Base-by-base conservation (phyloP, 2,888 invertebrate species). In the Ochropleura plecta region DNA sequence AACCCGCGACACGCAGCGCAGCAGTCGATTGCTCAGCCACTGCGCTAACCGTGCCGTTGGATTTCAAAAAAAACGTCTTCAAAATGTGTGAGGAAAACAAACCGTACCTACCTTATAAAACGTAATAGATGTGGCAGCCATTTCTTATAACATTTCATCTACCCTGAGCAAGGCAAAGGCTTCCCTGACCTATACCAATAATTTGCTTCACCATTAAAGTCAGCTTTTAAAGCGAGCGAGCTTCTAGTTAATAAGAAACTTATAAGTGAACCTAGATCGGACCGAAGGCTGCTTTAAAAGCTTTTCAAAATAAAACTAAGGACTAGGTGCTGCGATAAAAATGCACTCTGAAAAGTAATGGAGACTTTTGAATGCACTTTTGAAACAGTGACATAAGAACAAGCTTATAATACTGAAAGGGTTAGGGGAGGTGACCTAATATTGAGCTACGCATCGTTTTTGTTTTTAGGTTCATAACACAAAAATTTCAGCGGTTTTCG, bases 181-280 rank as follows among this genome's bases (percentile, higher is more conserved):
- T 74, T 78, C 44, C 0, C 12, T 55, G 67, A 55, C 60, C 66
- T 76, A 62, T 76, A 51, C 55, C 60, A 81, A 76, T 81, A 49
- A 66, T 66, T 76, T 76, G 4, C 77, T 18, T 16, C 40, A 53
- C 67, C 49, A 75, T 62, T 77, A 42, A 77, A 76, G 20, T 51
- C 55, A 49, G 40, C 66, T 81, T 65, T 81, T 49, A 16, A 51
- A 81, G 65, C 48, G 59, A 49, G 53, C 20, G 5, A 66, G 66
- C 44, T 20, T 44, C 53, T 30, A 55, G 76, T 46, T 53, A 44
- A 49, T 81, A 81, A 46, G 40, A 55, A 65, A 66, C n/a, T 81
- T 62, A n/a, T 40, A 49, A 40, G 63, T 42, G 3, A 46, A 9
- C 30, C 42, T 62, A 4, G 14, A 55, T 46, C 44, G 40, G 8